Base-by-base conservation (phyloP, 2,797 vertebrate genomes). In the Fundulus diaphanus region DNA sequence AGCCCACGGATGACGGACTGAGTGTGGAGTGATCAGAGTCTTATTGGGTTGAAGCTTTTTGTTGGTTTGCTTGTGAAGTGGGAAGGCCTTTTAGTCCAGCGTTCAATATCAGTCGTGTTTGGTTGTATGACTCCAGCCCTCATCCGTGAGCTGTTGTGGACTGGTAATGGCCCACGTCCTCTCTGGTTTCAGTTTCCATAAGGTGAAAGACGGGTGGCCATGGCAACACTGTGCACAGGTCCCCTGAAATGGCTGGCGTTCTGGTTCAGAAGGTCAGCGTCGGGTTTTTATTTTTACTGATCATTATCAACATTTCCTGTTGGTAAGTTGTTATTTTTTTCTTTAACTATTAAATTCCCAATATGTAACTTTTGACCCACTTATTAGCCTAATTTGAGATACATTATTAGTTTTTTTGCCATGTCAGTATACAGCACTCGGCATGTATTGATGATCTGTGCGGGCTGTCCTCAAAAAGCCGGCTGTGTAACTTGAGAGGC, bases 101-200 rank as follows among this genome's bases (percentile, higher is more conserved):
- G 18, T 15, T 65, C 22, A 9, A 6, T n/a, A 37, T 24, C 33
- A 35, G 59, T 5, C 4, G 8, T n/a, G 37, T 44, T 68, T 33
- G 65, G 9, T 71, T 57, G 61, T 54, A 70, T 66, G 79, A 71
- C 81, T 79, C 54, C 0, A 46, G n/a, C 67, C 78, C 49, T 85
- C 29, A 0, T 72, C 67, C 1, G 67, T 4, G 67, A 20, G 63
- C 37, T 63, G 81, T 7, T 46, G 54, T 74, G 77, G 77, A 81
- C 52, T 3, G 52, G 84, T 89, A 79, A 85, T 78, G 79, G 77
- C 31, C 48, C 54, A 79, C 69, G 0, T 63, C 80, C 48, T 91
- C 92, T 95, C 93, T 15, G 90, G 90, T 95, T 95, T 94, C 95
- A 93, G 88, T 92, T 90, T 94, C 89, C 86, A 88, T 86, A 84